These are phyloP conservation scores for Pygathrix nemaeus DNA, from an alignment of 2,113 vertebrate genomes.

Conservation along the genomic window DNA sequence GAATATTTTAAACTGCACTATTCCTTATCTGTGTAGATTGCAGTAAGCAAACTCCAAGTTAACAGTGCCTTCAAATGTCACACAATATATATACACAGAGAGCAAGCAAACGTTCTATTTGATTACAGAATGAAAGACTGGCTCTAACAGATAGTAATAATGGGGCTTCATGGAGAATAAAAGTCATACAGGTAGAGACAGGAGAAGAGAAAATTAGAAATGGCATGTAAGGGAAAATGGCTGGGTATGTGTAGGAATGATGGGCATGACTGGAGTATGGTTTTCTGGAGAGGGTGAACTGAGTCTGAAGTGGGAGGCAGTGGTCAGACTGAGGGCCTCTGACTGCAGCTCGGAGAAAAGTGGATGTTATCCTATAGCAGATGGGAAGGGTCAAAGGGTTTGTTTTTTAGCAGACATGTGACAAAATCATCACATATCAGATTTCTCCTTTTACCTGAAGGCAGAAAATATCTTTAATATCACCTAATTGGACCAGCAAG, in stretches of 20 bases:
- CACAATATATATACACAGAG: neutral
- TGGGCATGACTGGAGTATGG: accelerated
- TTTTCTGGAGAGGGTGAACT: neutral
- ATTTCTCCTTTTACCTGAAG: neutral
- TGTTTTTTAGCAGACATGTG: neutral
- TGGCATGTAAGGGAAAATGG: accelerated
- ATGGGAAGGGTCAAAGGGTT: neutral
- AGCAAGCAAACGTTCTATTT: conserved; percentile 12
- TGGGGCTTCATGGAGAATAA: neutral
- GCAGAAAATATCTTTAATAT: neutral
- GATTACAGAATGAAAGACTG: neutral
- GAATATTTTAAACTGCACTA: conserved; percentile 52
- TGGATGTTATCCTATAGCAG: neutral
- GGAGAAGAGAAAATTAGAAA: neutral
- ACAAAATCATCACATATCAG: neutral
- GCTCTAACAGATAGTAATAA: neutral
- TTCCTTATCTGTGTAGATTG: conserved; percentile 6
- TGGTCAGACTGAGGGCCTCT: neutral
- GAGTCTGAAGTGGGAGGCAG: neutral
- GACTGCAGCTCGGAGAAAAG: neutral
- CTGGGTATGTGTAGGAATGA: too few species aligned
- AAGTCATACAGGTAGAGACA: neutral
- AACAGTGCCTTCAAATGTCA: conserved; percentile 50
- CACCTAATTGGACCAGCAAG: neutral
- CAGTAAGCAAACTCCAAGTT: conserved; percentile 27